These are phyloP conservation scores for Echiichthys vipera DNA, from an alignment of 2,797 vertebrate species.

Conservation along the genomic window DNA sequence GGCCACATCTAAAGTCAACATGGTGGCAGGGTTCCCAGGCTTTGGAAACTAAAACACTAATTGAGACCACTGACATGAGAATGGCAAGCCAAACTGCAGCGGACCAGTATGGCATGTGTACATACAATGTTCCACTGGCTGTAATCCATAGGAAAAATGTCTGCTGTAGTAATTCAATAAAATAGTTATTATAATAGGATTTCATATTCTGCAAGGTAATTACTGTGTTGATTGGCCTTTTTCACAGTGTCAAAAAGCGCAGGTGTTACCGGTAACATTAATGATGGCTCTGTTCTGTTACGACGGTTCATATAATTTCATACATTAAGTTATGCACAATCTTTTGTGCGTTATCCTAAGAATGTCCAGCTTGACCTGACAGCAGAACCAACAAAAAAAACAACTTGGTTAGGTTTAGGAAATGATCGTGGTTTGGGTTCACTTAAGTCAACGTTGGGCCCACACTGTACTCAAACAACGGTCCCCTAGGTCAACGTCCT, in stretches of 20 bases:
- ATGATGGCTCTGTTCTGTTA: neutral
- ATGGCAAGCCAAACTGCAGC: conserved; percentile 29
- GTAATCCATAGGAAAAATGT: neutral
- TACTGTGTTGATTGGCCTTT: neutral
- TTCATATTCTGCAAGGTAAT: conserved; percentile 2
- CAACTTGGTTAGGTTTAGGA: no score
- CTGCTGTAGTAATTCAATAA: neutral
- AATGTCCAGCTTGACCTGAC: no score
- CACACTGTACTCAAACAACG: no score
- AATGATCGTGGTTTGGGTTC: no score
- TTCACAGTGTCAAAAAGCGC: neutral
- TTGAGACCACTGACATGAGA: conserved; percentile 65
- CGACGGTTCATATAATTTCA: no score
- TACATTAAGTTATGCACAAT: no score
- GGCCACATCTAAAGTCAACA: conserved; percentile 82
- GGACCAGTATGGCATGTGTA: conserved; percentile 12
- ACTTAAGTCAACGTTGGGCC: no score
- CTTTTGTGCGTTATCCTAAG: no score
- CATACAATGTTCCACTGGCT: conserved; percentile 1
- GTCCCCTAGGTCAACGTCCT: no score
- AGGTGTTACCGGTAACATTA: neutral
- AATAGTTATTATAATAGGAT: neutral
- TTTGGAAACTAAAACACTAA: conserved; percentile 65
- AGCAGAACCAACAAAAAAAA: no score
- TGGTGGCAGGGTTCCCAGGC: conserved; percentile 77